phyloP scores from a whole-genome alignment of 1,140 invertebrate species.

The Drosophila kanapiae region DNA sequence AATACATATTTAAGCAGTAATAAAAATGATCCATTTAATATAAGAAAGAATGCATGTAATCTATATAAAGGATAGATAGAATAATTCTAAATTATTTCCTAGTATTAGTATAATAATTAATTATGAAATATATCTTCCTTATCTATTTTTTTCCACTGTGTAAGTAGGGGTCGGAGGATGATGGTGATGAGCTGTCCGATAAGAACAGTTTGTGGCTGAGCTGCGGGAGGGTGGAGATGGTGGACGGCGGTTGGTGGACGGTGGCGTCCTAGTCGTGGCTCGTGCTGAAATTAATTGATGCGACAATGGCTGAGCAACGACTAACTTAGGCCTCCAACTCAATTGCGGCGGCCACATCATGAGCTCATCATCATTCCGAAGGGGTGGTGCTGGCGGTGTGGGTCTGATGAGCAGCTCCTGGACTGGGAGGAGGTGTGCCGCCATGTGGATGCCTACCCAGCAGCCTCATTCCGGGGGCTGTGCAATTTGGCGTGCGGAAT shows the following conservation, averaged over 20 bases:
- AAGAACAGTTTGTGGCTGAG: slow-evolving; percentile 3
- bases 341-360: slow-evolving; percentile 61
- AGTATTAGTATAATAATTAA: too few species aligned
- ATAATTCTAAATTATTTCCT: too few species aligned
- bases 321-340: slow-evolving; percentile 58
- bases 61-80: too few species aligned
- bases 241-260: neutral
- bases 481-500: slow-evolving; percentile 65
- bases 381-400: neutral
- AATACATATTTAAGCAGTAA: neutral
- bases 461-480: slow-evolving; percentile 22
- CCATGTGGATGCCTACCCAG: slow-evolving; percentile 15
- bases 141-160: neutral
- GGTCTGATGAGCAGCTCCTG: neutral
- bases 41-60: neutral
- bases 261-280: slow-evolving; percentile 38
- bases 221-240: neutral
- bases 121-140: too few species aligned
- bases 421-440: slow-evolving; percentile 1
- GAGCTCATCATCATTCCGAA: slow-evolving; percentile 57
- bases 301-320: slow-evolving; percentile 58
- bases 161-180: slow-evolving; percentile 20
- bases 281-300: slow-evolving; percentile 73
- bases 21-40: neutral
- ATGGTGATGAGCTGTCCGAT: slow-evolving; percentile 19